Evolutionary conservation across 35 echinoderm and acorn worm genomes (phyloP).

Genomic region (Heliocidaris erythrogramma): DNA sequence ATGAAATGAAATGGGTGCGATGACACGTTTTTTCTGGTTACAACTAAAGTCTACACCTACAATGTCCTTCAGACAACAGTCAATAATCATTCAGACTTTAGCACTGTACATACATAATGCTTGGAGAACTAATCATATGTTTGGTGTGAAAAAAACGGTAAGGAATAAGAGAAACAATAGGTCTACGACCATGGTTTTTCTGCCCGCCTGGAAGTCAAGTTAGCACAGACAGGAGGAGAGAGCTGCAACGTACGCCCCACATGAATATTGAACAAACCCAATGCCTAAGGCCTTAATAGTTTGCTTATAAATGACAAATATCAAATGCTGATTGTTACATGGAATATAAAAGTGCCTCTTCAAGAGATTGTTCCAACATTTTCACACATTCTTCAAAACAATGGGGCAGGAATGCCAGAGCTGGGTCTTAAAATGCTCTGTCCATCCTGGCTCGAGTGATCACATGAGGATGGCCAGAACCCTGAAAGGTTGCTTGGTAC

Average conservation of each 20-base stretch:
- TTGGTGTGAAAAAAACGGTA: conserved; percentile 26
- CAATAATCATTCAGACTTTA: conserved; percentile 50
- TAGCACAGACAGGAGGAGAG: not conserved
- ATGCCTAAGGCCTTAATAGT: not conserved
- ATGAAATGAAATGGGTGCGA: not conserved
- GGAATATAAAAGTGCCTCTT: not conserved
- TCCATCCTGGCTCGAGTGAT: not conserved
- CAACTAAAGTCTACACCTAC: not conserved
- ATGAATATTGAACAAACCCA: not conserved
- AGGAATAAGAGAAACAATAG: not conserved
- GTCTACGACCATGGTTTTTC: not conserved
- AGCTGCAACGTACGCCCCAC: not conserved
- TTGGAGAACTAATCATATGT: conserved; percentile 34
- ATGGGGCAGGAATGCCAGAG: not conserved
- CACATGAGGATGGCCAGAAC: not conserved
- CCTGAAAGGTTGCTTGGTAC: not conserved
- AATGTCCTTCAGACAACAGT: conserved; percentile 26
- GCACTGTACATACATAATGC: conserved; percentile 36
- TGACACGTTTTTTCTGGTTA: not conserved
- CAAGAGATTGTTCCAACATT: conserved; percentile 42
- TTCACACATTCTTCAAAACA: conserved; percentile 31
- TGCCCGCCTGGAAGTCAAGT: not conserved
- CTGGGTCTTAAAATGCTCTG: not conserved
- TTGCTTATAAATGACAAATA: not conserved
- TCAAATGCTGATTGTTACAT: conserved; percentile 9